Base-by-base conservation (phyloP, 1,140 invertebrate species). In the Drosophila nebulosa region DNA sequence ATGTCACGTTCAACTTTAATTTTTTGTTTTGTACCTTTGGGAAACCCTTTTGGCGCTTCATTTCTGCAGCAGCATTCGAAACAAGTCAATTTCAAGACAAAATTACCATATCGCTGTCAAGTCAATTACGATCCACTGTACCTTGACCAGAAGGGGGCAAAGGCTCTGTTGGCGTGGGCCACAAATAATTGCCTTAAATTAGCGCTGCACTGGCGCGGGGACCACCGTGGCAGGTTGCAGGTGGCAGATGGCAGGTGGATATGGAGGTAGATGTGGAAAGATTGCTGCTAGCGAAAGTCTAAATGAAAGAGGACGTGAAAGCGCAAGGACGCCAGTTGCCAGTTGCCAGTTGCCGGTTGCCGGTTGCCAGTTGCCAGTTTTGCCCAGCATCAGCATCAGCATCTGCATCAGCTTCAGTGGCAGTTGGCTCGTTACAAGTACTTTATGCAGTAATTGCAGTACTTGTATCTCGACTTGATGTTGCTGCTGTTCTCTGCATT, bases 151-250 rank as follows among this genome's bases (percentile, higher is more conserved):
- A 12, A 32, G 30, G 30, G 21, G 39, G 7, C 16, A 21, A 16
- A 6, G 18, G 39, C 16, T 5, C 9, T 7, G 30, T 39, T 53
- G 46, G 74, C 61, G 62, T 78, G 84, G 66, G 39, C 39, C 61
- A 76, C 75, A 83, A 88, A 88, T 88, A 88, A 88, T 88, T 88
- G 83, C 83, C 83, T 88, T 81, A 79, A 88, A 88, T 88, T 88
- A 88, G 83, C 72, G 61, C 73, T 63, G 66, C 78, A 56, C 69
- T 74, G 57, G 69, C 46, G 30, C 10, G 52, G 61, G 56, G 56
- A 51, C 51, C 36, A 55, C 16, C 26, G 16, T 51, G 46, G 18
- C 16, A 14, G 16, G 39, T 16, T 14, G 14, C 39, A 18, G 21
- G 18, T 21, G 9, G 21, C 18, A 22, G 5, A n/a, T 3, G 5